Evolutionary conservation across 2,113 vertebrate genomes (phyloP).

Genomic region (Paramisgurnus dabryanus): DNA sequence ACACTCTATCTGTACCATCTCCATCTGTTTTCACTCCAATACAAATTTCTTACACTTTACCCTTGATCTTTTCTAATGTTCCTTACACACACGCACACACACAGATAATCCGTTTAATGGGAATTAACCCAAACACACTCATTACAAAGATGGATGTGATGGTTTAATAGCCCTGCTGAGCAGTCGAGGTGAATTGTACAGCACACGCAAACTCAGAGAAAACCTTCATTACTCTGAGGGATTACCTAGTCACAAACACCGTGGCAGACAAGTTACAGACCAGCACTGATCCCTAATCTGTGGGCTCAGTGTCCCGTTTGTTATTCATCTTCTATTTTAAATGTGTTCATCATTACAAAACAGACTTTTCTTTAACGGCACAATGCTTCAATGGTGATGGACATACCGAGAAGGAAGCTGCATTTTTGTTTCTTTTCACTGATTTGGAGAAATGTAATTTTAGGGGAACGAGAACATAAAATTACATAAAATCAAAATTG

Average conservation of each 20-base stretch:
- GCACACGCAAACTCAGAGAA: constrained; percentile 34
- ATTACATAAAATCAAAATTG: too few relatives aligned
- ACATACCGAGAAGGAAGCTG: neutral
- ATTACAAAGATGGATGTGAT: constrained; percentile 48
- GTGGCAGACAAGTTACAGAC: constrained; percentile 40
- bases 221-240: constrained; percentile 37
- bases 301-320: constrained; percentile 43
- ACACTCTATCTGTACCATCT: neutral
- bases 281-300: constrained; percentile 41
- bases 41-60: constrained; percentile 18
- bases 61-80: constrained; percentile 37
- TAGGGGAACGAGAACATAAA: neutral
- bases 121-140: constrained; percentile 38
- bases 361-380: neutral
- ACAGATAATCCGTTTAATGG: constrained; percentile 25
- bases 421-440: neutral
- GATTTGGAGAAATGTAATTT: neutral
- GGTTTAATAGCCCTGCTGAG: constrained; percentile 45
- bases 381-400: constrained; percentile 15
- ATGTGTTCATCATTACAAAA: neutral
- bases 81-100: constrained; percentile 3
- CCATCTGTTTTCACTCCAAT: constrained; percentile 36
- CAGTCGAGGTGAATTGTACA: constrained; percentile 34
- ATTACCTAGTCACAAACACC: constrained; percentile 52
- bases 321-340: constrained; percentile 29